These are phyloP conservation scores for Apeltes quadracus DNA, from an alignment of 2,113 vertebrate species.

Conservation along the genomic window DNA sequence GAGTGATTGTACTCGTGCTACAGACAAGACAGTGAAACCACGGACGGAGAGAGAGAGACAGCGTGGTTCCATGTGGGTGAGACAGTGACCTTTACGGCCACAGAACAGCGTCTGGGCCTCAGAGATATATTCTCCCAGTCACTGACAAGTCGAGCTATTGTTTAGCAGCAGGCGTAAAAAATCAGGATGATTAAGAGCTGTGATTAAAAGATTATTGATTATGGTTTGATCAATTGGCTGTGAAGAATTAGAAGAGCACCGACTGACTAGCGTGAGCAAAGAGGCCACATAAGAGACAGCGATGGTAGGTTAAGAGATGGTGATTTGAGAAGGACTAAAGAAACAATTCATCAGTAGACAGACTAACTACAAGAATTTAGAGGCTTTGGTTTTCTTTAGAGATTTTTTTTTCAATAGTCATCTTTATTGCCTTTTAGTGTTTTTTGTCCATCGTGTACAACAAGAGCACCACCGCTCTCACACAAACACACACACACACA, in stretches of 20 bases:
- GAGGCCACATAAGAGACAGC: constrained; percentile 92
- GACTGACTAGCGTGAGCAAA: constrained; percentile 84
- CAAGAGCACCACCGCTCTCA: constrained; percentile 70
- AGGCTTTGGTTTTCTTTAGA: constrained; percentile 79
- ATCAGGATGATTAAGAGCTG: constrained; percentile 58
- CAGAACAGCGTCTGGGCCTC: constrained; percentile 58
- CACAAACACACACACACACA: constrained; percentile 60
- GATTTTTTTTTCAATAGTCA: constrained; percentile 76
- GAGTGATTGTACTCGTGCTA: constrained; percentile 76
- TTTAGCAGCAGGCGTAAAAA: constrained; percentile 66
- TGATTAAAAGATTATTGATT: constrained; percentile 73
- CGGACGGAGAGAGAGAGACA: constrained; percentile 81
- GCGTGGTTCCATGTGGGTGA: constrained; percentile 78
- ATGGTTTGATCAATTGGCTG: constrained; percentile 86
- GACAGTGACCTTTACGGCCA: constrained; percentile 72
- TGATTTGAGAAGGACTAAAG: constrained; percentile 86
- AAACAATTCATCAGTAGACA: constrained; percentile 76
- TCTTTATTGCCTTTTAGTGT: constrained; percentile 82
- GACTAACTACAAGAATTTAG: constrained; percentile 90
- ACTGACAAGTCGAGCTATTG: constrained; percentile 89
- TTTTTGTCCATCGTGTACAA: constrained; percentile 74
- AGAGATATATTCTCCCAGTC: constrained; percentile 68
- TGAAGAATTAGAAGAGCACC: constrained; percentile 92
- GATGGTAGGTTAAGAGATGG: constrained; percentile 94
- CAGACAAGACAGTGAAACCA: constrained; percentile 75